Evolutionary conservation across 2,888 invertebrate species (phyloP), one percentile per base, ranked within the genome.

Genomic region (Trichogramma dendrolimi): DNA sequence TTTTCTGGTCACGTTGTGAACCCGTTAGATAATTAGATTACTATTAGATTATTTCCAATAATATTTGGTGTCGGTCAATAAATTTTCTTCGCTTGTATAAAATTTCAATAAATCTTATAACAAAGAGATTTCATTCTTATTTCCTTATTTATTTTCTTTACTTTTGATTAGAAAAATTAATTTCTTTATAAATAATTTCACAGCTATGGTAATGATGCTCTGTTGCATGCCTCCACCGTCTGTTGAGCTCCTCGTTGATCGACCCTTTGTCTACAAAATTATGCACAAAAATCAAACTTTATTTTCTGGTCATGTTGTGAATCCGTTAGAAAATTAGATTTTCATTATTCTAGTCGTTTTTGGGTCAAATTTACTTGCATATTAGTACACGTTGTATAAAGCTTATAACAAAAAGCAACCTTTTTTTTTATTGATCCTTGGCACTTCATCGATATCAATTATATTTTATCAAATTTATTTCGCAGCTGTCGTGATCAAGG

Each of bases 241-340:
- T 27, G 27, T 27, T 27, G 27, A 27, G 27, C 27, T 27, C 27
- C 27, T 27, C 27, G 27, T 27, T 27, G 71, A 78, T 62, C 72
- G 71, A 63, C 75, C 78, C 10, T 79, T 77, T 67, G 57, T 73
- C 46, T 71, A 73, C 66, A 55, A 62, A 5, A 69, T 75, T 60
- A 47, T 69, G 5, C 63, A 70, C 52, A 70, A 67, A 46, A 56
- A 49, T 50, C 59, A 43, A 46, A 60, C 63, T 5, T 44, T 69
- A 38, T 69, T 69, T 47, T 52, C 46, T 44, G 69, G 69, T 10
- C 62, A 61, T 11, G 51, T 69, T 7, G 48, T 40, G 6, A 61
- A 67, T 63, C 67, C 61, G 4, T 4, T 52, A 4, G 49, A 4
- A 27, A n/a, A 44, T 27, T 27, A 27, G 2, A 27, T 27, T 27